phyloP scores from a whole-genome alignment of 2,797 vertebrate genomes.

The Threskiornis aethiopicus region DNA sequence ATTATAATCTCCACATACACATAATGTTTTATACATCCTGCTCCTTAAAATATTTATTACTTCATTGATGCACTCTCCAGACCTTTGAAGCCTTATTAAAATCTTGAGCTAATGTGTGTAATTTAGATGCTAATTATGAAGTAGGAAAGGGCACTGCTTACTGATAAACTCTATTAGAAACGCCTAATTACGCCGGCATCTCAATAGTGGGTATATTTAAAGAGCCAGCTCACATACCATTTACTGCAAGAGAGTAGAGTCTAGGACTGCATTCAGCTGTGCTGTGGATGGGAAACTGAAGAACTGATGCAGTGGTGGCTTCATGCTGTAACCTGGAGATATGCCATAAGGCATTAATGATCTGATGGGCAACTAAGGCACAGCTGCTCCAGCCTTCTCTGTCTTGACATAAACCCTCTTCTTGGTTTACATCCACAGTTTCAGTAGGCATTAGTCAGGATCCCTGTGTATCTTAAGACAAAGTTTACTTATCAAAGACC shows the following conservation, averaged over 20 bases:
- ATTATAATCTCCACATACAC: neutral
- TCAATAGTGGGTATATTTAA: neutral
- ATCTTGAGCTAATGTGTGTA: neutral
- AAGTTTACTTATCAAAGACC: neutral
- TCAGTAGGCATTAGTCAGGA: neutral
- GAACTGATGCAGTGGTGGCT: neutral
- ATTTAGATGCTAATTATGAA: neutral
- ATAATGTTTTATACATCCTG: neutral
- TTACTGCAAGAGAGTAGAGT: neutral
- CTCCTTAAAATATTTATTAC: neutral
- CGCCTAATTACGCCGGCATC: neutral
- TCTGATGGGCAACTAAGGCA: accelerated
- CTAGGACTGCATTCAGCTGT: neutral
- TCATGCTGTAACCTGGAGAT: neutral
- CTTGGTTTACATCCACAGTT: neutral
- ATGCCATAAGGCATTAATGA: neutral
- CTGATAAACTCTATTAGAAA: neutral
- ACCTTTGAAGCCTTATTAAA: neutral
- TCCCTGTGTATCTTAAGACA: neutral
- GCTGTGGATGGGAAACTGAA: neutral
- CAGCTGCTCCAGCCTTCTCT: neutral
- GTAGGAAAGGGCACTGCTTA: neutral
- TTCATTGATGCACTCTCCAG: neutral
- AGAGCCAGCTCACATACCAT: neutral
- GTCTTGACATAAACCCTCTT: neutral